These are phyloP conservation scores for Vidua chalybeata DNA, from an alignment of 2,113 vertebrate genomes.

Conservation along the genomic window DNA sequence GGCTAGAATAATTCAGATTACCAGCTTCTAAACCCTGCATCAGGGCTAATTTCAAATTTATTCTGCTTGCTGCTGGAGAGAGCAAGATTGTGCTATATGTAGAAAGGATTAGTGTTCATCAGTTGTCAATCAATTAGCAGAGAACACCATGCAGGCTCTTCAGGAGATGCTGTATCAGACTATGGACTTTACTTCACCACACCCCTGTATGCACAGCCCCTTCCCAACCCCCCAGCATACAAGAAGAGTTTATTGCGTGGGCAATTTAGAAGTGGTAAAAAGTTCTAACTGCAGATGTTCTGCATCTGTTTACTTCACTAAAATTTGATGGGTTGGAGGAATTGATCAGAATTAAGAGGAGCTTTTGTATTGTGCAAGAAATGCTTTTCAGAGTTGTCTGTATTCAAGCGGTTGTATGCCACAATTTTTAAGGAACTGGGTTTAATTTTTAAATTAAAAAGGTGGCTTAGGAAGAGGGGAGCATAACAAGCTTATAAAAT, in stretches of 20 bases:
- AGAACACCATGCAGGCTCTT: neutral
- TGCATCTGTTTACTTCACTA: neutral
- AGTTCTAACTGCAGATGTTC: neutral
- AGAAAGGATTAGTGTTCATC: neutral
- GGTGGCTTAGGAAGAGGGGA: neutral
- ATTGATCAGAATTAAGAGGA: neutral
- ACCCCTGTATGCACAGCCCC: neutral
- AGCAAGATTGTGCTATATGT: neutral
- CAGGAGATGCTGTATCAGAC: neutral
- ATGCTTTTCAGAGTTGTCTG: neutral
- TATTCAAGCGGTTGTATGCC: neutral
- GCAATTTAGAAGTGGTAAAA: neutral
- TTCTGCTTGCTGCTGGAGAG: neutral
- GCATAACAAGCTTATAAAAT: neutral
- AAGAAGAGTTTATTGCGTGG: neutral
- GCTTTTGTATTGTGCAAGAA: neutral
- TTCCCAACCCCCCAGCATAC: neutral
- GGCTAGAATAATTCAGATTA: neutral
- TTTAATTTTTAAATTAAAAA: conserved; percentile 2
- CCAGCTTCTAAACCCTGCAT: neutral
- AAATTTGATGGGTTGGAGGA: neutral
- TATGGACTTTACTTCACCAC: neutral
- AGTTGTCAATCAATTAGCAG: neutral
- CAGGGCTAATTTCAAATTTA: neutral
- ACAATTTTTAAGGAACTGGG: neutral